A percentile compares a stretch with the other conserved stretches of the same genome.
Evolutionary conservation across 37 sponge, comb jelly and placozoan species (phyloP).

Genomic region (Haliclona indistincta): DNA sequence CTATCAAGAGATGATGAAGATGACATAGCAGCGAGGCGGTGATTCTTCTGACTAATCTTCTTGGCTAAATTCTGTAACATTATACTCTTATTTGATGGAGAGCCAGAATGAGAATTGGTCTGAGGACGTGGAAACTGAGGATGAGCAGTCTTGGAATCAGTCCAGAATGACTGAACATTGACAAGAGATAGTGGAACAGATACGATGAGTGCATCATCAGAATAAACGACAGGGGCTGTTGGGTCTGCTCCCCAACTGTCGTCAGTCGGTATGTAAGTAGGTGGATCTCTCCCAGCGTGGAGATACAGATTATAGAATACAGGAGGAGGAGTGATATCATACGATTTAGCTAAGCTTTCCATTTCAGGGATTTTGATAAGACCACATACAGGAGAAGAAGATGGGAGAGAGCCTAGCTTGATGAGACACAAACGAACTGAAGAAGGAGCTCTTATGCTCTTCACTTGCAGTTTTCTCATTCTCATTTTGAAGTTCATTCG

Average conservation of each 20-base stretch:
- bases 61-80: slow-evolving; percentile 47
- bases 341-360: slow-evolving; percentile 45
- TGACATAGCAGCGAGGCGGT: background rate
- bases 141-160: background rate
- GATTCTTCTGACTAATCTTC: slow-evolving; percentile 58
- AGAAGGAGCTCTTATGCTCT: slow-evolving; percentile 65
- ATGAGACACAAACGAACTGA: slow-evolving; percentile 54
- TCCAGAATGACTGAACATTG: background rate
- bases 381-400: slow-evolving; percentile 70
- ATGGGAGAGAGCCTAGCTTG: slow-evolving; percentile 52
- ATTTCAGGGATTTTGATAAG: slow-evolving; percentile 46
- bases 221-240: background rate
- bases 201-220: slow-evolving; percentile 18
- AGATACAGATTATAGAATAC: slow-evolving; percentile 46
- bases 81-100: background rate
- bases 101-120: background rate
- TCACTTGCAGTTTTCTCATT: slow-evolving; percentile 69
- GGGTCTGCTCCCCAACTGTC: background rate
- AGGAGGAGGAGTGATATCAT: slow-evolving; percentile 32
- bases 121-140: background rate
- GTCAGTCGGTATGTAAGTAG: background rate
- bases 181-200: slow-evolving; percentile 26
- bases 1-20: background rate
- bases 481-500: slow-evolving; percentile 75
- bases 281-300: background rate